Conservation (phyloP, 2,113 vertebrate species). For the Mus pahari region DNA sequence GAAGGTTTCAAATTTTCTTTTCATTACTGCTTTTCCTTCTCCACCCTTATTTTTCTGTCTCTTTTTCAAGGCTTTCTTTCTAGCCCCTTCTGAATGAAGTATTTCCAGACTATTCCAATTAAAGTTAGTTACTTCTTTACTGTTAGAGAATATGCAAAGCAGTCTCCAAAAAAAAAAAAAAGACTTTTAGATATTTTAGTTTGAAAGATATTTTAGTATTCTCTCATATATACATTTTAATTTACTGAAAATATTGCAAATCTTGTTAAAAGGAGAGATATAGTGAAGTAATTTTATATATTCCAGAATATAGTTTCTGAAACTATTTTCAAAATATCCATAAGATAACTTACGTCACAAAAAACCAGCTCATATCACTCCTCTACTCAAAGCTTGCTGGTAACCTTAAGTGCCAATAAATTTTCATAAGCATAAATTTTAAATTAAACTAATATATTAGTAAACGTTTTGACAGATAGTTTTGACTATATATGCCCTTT, state of each 20-base stretch:
- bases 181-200: neutral
- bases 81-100: neutral
- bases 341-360: neutral
- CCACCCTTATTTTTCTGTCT: neutral
- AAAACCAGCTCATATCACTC: neutral
- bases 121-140: slow-evolving; percentile 4
- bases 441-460: neutral
- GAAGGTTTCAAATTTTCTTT: neutral
- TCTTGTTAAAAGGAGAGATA: neutral
- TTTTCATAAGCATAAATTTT: neutral
- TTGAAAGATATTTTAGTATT: slow-evolving; percentile 4
- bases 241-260: neutral
- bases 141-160: neutral
- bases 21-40: neutral
- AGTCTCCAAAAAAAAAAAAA: neutral
- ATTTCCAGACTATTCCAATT: neutral
- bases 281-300: neutral
- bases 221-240: neutral
- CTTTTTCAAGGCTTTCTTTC: neutral
- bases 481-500: neutral
- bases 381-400: neutral
- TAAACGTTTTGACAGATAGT: neutral
- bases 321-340: neutral
- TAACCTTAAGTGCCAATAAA: neutral
- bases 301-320: neutral